phyloP scores from a whole-genome alignment of 2,797 vertebrate genomes.

The Hydrolagus colliei region DNA sequence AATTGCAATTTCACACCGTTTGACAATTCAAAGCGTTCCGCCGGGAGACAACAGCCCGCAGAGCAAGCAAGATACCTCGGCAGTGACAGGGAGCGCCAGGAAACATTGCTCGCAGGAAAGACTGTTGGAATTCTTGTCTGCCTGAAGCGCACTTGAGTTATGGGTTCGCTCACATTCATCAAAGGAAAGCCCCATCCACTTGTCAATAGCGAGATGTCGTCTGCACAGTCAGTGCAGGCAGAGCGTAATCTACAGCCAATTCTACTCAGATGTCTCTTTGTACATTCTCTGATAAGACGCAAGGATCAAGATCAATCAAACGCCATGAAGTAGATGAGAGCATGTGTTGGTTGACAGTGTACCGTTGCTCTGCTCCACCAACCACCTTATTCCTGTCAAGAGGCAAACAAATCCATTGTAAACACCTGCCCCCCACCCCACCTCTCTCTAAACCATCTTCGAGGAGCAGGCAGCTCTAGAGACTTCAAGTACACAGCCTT shows the following conservation, averaged over 20 bases:
- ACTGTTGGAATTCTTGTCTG: background rate
- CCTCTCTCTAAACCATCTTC: background rate
- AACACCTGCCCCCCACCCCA: too few relatives aligned
- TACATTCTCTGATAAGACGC: background rate
- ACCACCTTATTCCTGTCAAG: background rate
- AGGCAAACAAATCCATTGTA: background rate
- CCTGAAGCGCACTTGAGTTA: too few relatives aligned
- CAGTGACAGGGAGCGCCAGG: background rate
- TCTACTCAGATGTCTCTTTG: background rate
- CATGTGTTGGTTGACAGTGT: conserved; percentile 20
- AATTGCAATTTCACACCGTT: too few relatives aligned
- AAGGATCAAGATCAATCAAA: conserved; percentile 23
- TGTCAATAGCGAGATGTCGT: background rate
- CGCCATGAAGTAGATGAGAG: conserved; percentile 17
- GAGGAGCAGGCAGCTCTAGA: background rate
- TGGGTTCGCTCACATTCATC: background rate
- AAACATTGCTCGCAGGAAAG: background rate
- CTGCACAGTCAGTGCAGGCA: background rate
- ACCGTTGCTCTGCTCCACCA: conserved; percentile 1
- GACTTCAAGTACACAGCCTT: conserved; percentile 2
- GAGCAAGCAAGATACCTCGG: background rate
- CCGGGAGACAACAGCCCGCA: background rate
- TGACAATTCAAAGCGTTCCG: background rate
- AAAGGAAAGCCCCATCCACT: background rate
- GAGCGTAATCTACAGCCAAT: conserved; percentile 22